Conservation (phyloP, 1,140 invertebrate genomes). For the Drosophila nigrodunni region DNA sequence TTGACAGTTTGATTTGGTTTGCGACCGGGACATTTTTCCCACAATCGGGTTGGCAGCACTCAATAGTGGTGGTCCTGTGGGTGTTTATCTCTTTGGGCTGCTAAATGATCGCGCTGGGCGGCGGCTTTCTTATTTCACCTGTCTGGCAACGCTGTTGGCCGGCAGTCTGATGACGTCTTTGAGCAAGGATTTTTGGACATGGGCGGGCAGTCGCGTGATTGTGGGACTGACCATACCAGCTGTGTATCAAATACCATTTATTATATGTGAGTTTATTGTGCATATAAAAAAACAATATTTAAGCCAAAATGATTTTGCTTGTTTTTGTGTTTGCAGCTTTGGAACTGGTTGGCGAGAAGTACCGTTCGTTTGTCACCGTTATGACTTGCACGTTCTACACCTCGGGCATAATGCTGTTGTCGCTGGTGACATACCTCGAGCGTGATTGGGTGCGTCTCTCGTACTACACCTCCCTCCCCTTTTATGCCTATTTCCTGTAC, state of each 20-base stretch:
- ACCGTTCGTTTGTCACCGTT: conserved; percentile 95
- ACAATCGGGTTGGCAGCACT: conserved; percentile 92
- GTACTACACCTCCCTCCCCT: conserved; percentile 92
- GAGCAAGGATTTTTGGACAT: conserved; percentile 91
- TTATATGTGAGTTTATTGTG: conserved; percentile 90
- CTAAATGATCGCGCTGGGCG: conserved; percentile 94
- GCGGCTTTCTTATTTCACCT: conserved; percentile 92
- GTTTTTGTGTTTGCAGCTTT: conserved; percentile 88
- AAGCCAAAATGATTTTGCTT: conserved; percentile 2
- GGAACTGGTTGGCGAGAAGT: conserved; percentile 95
- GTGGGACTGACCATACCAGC: conserved; percentile 95
- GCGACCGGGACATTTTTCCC: conserved; percentile 92
- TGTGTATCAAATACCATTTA: conserved; percentile 97
- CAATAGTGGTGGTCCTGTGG: conserved; percentile 93
- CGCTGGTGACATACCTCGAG: conserved; percentile 92
- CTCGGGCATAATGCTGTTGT: conserved; percentile 91
- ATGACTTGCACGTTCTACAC: conserved; percentile 96
- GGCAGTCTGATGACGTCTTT: conserved; percentile 92
- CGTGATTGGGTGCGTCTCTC: conserved; percentile 92
- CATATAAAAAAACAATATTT: no score
- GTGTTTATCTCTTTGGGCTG: conserved; percentile 93
- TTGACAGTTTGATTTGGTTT: conserved; percentile 92
- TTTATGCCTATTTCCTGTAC: conserved; percentile 93
- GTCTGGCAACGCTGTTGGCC: conserved; percentile 90
- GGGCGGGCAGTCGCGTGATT: conserved; percentile 91